Percentiles rank a stretch among this genome's conserved stretches.
Evolutionary conservation across 2,888 invertebrate genomes (phyloP).

Genomic region (Gari tellinella): DNA sequence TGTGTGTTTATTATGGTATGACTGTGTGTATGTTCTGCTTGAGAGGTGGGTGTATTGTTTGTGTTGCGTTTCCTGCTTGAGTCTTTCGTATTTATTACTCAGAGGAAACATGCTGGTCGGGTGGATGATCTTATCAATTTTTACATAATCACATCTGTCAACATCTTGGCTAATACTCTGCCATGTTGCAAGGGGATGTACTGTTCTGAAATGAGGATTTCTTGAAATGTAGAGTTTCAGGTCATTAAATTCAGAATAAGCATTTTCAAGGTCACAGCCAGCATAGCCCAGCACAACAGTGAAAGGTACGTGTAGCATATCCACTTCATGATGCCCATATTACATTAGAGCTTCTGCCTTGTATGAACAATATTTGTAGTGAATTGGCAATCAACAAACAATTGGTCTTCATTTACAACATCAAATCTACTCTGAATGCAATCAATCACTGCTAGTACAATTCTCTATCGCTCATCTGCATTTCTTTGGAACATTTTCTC

Average conservation of each 20-base stretch:
- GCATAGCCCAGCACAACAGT: neutral
- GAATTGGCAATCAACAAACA: conserved; percentile 24
- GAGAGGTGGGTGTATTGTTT: too few species aligned
- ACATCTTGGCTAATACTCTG: conserved; percentile 6
- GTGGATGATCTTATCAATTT: conserved; percentile 7
- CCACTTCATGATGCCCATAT: conserved; percentile 2
- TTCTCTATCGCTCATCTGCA: conserved; percentile 1
- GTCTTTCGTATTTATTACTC: too few species aligned
- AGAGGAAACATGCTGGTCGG: conserved; percentile 10
- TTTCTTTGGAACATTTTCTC: too few species aligned
- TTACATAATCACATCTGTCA: conserved; percentile 7
- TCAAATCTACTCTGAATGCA: conserved; percentile 16
- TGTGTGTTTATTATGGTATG: too few species aligned
- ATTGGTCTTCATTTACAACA: conserved; percentile 15
- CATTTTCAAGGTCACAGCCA: neutral
- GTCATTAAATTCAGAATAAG: neutral
- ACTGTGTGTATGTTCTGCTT: too few species aligned
- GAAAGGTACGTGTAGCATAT: neutral
- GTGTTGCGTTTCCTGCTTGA: too few species aligned
- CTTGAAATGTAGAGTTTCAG: neutral
- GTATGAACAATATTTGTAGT: conserved; percentile 18
- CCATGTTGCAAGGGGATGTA: conserved; percentile 7
- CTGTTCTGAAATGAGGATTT: neutral
- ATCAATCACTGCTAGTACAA: conserved; percentile 20
- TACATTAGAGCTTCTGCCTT: neutral